Evolutionary conservation across 2,113 vertebrate genomes (phyloP).

Genomic region (Chionomys nivalis): DNA sequence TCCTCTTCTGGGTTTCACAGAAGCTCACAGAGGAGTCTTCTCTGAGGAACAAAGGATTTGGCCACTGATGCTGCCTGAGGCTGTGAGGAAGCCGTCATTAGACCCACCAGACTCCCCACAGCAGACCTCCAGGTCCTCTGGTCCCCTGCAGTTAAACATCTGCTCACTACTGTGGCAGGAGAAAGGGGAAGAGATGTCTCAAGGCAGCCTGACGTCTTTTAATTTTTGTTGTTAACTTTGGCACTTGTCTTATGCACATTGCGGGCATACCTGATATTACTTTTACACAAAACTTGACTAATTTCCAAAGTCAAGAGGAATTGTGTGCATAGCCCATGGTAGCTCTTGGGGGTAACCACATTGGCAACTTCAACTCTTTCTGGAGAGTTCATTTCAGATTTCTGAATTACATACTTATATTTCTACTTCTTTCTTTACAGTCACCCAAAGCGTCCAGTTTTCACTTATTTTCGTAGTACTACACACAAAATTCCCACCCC

Average conservation of each 20-base stretch:
- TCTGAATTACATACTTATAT: neutral
- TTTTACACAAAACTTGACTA: neutral
- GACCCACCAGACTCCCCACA: too few species aligned
- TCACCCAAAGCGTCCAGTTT: neutral
- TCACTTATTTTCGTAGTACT: neutral
- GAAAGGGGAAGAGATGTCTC: neutral
- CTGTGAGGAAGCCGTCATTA: neutral
- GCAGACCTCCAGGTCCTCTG: neutral
- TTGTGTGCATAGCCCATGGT: neutral
- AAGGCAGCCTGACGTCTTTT: neutral
- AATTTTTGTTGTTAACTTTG: neutral
- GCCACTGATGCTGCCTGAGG: neutral
- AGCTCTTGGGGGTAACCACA: neutral
- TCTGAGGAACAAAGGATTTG: neutral
- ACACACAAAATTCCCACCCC: neutral
- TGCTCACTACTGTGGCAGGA: neutral
- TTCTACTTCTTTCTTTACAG: neutral
- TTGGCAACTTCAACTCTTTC: neutral
- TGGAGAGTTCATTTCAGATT: neutral
- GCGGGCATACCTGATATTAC: neutral
- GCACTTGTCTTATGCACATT: neutral
- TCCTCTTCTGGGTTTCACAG: neutral
- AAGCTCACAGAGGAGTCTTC: neutral
- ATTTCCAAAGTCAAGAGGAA: neutral
- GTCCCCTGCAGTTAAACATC: neutral